Evolutionary conservation across 2,113 vertebrate species (phyloP), one percentile per base, ranked within the genome.

Genomic region (Seriola rivoliana): DNA sequence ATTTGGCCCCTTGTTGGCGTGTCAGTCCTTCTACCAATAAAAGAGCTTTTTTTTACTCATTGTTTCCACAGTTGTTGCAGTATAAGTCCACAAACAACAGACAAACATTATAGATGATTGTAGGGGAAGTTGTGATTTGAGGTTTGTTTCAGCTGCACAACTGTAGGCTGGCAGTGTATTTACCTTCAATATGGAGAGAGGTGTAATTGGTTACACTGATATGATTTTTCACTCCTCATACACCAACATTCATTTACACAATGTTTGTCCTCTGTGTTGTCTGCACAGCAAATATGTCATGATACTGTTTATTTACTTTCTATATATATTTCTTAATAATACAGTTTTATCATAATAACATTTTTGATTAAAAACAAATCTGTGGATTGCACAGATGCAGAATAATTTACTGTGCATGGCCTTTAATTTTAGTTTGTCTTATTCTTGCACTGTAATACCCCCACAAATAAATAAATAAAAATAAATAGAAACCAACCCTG

Each of bases 381-480:
- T 55, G 8, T 38, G 25, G 38, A 42, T 23, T 34, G 21, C 34
- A 55, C 29, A 54, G 36, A 29, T 29, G 29, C 29, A 60, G 23
- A 55, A 46, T 66, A 55, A 14, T 6, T 62, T 55, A 44, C 57
- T 25, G 8, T 13, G 6, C 55, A 13, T 69, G 55, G n/a, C 62
- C 42, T 52, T 69, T 57, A 16, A 67, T 48, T 65, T 59, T 29
- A 59, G 8, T 66, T 62, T 17, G 17, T 63, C 44, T 81, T 77
- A 13, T 21, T 25, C 29, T 60, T 14, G 19, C 11, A 38, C 44
- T 60, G 19, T 46, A 38, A 23, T 55, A 29, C 8, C 8, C 73
- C 11, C 10, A 40, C n/a, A 81, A 63, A 71, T 63, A 34, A 46
- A 64, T 48, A 34, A 71, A 71, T 11, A 42, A 74, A 78, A 17